Evolutionary conservation across 1,140 invertebrate genomes (phyloP).

Genomic region (Acromyrmex charruanus): DNA sequence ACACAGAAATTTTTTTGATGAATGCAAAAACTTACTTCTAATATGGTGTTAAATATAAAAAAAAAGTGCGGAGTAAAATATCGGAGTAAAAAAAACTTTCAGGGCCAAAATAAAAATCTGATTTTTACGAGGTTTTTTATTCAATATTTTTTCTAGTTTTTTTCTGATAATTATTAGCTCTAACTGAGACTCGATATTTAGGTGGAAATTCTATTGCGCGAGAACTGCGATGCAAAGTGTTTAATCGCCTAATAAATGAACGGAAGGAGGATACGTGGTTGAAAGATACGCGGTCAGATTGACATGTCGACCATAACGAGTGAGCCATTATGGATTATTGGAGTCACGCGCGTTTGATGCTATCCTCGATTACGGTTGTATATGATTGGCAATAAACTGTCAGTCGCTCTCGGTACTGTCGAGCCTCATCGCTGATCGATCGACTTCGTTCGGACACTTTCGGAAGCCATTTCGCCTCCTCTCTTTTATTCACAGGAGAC

Average conservation of each 20-base stretch:
- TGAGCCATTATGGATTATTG: constrained; percentile 66
- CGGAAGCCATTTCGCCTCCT: constrained; percentile 31
- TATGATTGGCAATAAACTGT: constrained; percentile 62
- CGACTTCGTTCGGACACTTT: constrained; percentile 28
- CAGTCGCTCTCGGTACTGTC: background rate
- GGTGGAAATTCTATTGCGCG: background rate
- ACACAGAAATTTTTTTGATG: no score
- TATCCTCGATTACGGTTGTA: constrained; percentile 64
- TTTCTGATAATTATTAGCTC: no score
- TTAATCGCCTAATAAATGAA: constrained; percentile 49
- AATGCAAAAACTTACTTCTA: no score
- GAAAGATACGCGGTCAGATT: constrained; percentile 57
- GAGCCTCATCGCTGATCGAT: constrained; percentile 41
- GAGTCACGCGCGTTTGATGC: constrained; percentile 54
- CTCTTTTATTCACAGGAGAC: background rate
- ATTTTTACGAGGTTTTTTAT: no score
- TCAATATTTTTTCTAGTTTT: no score
- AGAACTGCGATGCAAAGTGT: constrained; percentile 20
- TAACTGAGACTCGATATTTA: background rate
- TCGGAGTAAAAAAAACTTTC: no score
- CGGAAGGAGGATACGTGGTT: constrained; percentile 32
- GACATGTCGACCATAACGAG: constrained; percentile 48
- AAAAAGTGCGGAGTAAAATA: no score
- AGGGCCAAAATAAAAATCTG: no score
- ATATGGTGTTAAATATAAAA: no score